These are phyloP conservation scores for Malurus melanocephalus DNA, from an alignment of 2,113 vertebrate species.

Conservation along the genomic window DNA sequence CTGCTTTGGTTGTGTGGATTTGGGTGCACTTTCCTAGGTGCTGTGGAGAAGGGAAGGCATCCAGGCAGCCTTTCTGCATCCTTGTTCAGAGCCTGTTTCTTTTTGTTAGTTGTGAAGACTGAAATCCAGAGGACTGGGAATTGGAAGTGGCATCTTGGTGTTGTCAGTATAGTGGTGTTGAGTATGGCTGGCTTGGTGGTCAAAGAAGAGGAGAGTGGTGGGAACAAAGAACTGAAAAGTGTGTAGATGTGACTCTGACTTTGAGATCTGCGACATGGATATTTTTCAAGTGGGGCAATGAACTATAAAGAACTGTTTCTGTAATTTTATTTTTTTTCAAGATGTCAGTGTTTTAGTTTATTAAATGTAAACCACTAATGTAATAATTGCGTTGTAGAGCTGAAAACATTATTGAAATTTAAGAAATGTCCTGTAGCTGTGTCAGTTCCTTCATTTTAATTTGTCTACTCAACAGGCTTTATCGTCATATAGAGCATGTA, in stretches of 20 bases:
- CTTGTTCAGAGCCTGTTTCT: neutral
- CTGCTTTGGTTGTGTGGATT: neutral
- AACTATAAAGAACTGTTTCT: neutral
- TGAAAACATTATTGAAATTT: neutral
- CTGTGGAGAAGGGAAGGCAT: neutral
- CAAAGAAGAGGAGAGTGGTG: neutral
- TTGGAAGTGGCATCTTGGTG: neutral
- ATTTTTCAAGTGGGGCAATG: neutral
- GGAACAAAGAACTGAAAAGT: neutral
- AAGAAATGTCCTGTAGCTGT: neutral
- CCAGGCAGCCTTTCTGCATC: neutral
- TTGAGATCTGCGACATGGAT: neutral
- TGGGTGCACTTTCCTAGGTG: neutral
- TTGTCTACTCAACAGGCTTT: neutral
- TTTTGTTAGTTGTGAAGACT: neutral
- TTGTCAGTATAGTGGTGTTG: neutral
- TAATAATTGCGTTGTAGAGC: neutral
- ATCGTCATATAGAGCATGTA: neutral
- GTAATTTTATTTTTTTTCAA: neutral
- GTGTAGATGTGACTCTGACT: neutral
- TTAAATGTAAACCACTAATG: neutral
- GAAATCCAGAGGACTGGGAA: neutral
- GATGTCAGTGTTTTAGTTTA: neutral
- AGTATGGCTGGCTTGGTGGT: neutral
- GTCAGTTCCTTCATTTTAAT: neutral